Conservation (phyloP, 2,797 vertebrate genomes). For the Pantherophis vulpinus region DNA sequence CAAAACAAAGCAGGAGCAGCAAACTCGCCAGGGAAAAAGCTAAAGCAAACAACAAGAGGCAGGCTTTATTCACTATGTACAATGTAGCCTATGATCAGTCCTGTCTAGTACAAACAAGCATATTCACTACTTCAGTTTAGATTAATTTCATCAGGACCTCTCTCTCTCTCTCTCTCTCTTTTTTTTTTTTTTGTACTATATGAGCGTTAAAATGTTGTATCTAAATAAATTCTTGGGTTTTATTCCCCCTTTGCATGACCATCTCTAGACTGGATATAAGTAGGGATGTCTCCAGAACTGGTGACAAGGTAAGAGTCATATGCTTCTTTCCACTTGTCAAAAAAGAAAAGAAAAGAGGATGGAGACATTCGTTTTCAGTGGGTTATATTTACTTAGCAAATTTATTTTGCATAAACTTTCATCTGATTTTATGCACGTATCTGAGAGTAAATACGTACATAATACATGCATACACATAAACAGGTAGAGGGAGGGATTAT, state of each 20-base stretch:
- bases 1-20: background rate
- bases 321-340: background rate
- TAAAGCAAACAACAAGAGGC: background rate
- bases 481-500: background rate
- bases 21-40: background rate
- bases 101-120: background rate
- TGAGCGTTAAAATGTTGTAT: background rate
- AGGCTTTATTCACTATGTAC: background rate
- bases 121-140: background rate
- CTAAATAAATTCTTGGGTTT: slow-evolving; percentile 16
- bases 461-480: background rate
- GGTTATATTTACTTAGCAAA: background rate
- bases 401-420: background rate
- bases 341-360: background rate
- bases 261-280: background rate
- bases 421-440: background rate
- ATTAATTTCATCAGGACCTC: background rate
- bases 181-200: background rate
- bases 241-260: background rate
- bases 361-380: background rate
- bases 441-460: background rate
- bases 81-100: background rate
- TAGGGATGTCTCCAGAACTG: background rate
- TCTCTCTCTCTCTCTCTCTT: no score
- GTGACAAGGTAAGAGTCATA: slow-evolving; percentile 17